Base-by-base conservation (phyloP, 2,797 vertebrate species). In the Dermochelys coriacea region DNA sequence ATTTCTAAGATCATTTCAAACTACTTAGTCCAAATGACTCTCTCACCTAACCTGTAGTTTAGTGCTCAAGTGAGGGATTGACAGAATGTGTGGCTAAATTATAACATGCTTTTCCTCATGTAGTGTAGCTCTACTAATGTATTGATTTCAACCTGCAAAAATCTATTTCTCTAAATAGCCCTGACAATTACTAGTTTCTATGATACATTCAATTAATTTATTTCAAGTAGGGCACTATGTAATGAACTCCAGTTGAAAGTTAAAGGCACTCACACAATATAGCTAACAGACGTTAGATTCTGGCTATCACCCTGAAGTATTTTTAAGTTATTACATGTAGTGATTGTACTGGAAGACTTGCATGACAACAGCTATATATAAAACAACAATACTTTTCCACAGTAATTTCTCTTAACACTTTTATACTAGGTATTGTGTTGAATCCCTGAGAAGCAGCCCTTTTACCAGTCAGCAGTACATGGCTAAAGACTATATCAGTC, bases 241-340 rank as follows among this genome's bases (percentile, higher is more conserved):
- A 82, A 71, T 41, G 19, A 71, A 47, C 74, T 47, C 74, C 74
- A 75, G 11, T 75, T 29, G 23, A 47, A 75, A 29, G 6, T 75
- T 27, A 45, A 47, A 47, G 41, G 74, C 41, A 71, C 19, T n/a
- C 57, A 41, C n/a, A 68, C 19, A 21, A 37, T 75, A 45, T 75
- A 47, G 45, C 14, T 27, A 41, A 12, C 5, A 47, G 23, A 75
- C 27, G 41, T 4, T 75, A 75, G 25, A 45, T 15, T 75, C 71
- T 75, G 71, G 41, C 41, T 16, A 75, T 75, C 25, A 47, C 25
- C 25, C 74, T 45, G 45, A 45, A 47, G 59, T 16, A 59, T 27
- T n/a, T 1, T 3, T 50, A 86, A 5, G 29, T 1, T 0, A 87
- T 88, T 79, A 29, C 7, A n/a, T 5, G 8, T 79, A 31, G 16